phyloP scores from a whole-genome alignment of 1,140 invertebrate species.

The Zaprionus capensis region DNA sequence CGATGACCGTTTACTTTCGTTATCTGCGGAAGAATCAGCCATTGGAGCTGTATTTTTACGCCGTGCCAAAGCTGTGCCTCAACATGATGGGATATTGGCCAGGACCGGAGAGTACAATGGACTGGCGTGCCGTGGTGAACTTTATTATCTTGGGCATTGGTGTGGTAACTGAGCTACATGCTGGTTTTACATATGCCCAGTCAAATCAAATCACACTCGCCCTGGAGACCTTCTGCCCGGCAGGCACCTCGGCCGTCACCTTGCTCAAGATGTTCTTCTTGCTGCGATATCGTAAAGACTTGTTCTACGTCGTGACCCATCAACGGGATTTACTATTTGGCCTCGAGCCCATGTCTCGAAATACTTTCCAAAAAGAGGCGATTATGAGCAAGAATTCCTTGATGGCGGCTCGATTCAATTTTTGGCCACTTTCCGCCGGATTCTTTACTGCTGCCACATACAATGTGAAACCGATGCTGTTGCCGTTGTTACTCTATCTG shows the following conservation, averaged over 20 bases:
- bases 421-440: constrained; percentile 66
- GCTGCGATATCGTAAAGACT: constrained; percentile 50
- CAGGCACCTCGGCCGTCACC: constrained; percentile 70
- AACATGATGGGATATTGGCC: constrained; percentile 72
- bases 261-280: constrained; percentile 72
- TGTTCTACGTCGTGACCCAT: constrained; percentile 37
- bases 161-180: constrained; percentile 69
- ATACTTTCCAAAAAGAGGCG: background rate
- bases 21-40: constrained; percentile 46
- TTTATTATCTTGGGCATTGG: constrained; percentile 66
- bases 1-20: constrained; percentile 5
- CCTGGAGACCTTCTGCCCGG: constrained; percentile 75
- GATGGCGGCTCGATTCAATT: constrained; percentile 64
- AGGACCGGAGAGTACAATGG: background rate
- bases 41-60: constrained; percentile 59
- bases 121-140: constrained; percentile 30
- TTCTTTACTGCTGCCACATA: constrained; percentile 63
- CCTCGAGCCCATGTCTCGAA: background rate
- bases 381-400: constrained; percentile 41
- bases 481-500: constrained; percentile 46
- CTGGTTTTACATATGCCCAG: constrained; percentile 29
- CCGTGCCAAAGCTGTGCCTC: constrained; percentile 57
- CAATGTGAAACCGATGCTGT: constrained; percentile 66
- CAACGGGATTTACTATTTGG: constrained; percentile 39
- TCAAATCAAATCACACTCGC: constrained; percentile 42